These are phyloP conservation scores for Synergus umbraculus DNA, from an alignment of 2,888 invertebrate genomes.

Conservation along the genomic window DNA sequence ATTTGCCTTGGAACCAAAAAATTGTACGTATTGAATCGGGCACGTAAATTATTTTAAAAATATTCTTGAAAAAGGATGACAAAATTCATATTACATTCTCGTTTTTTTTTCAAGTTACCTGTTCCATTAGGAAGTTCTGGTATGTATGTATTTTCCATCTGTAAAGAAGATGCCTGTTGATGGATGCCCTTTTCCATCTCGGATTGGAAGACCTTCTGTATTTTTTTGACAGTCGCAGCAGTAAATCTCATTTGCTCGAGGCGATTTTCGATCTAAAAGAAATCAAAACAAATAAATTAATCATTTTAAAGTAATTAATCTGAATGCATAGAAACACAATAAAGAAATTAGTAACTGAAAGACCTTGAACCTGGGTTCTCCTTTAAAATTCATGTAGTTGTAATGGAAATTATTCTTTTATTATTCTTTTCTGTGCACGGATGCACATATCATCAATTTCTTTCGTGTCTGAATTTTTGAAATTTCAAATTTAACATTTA, in stretches of 20 bases:
- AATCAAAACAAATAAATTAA: background rate
- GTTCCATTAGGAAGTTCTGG: constrained; percentile 86
- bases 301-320: background rate
- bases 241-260: constrained; percentile 73
- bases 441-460: background rate
- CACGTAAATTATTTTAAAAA: too few relatives aligned
- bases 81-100: too few relatives aligned
- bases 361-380: background rate
- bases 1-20: too few relatives aligned
- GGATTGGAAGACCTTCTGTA: constrained; percentile 81
- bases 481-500: background rate
- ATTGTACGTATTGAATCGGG: too few relatives aligned
- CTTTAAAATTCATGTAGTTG: background rate
- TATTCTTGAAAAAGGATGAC: too few relatives aligned
- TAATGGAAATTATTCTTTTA: background rate
- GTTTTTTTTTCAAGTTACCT: constrained; percentile 74
- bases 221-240: constrained; percentile 78
- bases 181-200: constrained; percentile 84
- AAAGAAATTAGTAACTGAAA: too few relatives aligned
- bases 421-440: background rate
- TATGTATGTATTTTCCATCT: constrained; percentile 88
- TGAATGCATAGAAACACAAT: too few relatives aligned
- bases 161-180: constrained; percentile 82
- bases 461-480: background rate
- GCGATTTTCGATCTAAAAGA: constrained; percentile 67